Evolutionary conservation across 2,888 invertebrate genomes (phyloP).

Genomic region (Agelastica alni): DNA sequence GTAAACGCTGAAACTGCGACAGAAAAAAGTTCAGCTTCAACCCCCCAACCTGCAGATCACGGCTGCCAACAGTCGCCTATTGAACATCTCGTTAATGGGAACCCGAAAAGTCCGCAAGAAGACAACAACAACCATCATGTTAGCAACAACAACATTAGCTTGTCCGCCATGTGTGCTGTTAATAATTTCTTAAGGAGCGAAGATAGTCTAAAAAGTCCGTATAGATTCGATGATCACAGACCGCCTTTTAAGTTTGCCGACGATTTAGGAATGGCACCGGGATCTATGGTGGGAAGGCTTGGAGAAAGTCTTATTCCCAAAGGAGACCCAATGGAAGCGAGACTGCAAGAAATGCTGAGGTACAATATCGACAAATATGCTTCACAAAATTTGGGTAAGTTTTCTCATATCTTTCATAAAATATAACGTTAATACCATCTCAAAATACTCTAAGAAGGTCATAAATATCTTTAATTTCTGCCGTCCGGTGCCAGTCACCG

Average conservation of each 20-base stretch:
- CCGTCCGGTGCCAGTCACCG: too few relatives aligned
- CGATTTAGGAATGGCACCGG: conserved; percentile 76
- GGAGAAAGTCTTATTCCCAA: conserved; percentile 92
- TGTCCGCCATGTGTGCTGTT: conserved; percentile 58
- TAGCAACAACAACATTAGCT: conserved; percentile 60
- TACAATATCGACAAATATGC: conserved; percentile 97
- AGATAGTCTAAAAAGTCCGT: conserved; percentile 66
- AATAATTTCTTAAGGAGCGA: conserved; percentile 55
- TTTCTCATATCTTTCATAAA: too few relatives aligned
- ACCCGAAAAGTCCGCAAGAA: conserved; percentile 58
- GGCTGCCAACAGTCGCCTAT: conserved; percentile 40
- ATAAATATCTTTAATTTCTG: too few relatives aligned
- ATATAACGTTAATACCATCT: too few relatives aligned
- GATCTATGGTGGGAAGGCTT: conserved; percentile 80
- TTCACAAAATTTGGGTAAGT: conserved; percentile 72
- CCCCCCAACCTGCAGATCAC: conserved; percentile 58
- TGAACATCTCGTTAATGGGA: conserved; percentile 54
- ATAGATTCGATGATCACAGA: conserved; percentile 80
- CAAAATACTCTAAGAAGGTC: too few relatives aligned
- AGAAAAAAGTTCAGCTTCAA: conserved; percentile 56
- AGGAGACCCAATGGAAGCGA: conserved; percentile 91
- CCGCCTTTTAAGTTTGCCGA: conserved; percentile 83
- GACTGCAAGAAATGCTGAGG: conserved; percentile 89
- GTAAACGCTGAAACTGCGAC: conserved; percentile 52
- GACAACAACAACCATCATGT: conserved; percentile 60